Evolutionary conservation across 2,888 invertebrate genomes (phyloP).

Genomic region (Spialia ferax): DNA sequence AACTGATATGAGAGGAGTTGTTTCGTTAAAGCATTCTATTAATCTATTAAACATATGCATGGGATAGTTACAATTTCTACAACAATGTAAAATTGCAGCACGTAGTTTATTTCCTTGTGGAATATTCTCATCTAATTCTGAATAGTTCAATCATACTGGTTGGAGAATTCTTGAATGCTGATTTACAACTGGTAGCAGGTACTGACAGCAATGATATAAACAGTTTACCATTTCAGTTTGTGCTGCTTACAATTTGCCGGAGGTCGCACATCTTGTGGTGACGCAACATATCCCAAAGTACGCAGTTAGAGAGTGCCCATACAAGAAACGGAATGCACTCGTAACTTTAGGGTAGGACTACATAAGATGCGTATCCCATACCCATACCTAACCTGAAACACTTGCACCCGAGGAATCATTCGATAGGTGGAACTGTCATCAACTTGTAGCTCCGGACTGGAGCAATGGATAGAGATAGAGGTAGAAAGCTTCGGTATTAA

Average conservation of each 20-base stretch:
- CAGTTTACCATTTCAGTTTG: not conserved
- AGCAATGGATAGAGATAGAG: not conserved
- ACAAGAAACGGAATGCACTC: conserved; percentile 44
- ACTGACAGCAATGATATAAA: conserved; percentile 18
- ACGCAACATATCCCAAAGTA: conserved; percentile 40
- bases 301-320: conserved; percentile 30
- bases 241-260: conserved; percentile 11
- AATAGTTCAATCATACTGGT: not conserved
- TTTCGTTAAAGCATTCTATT: conserved; percentile 3
- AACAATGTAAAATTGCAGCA: not conserved
- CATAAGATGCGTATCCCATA: not conserved
- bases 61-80: not conserved
- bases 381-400: no score
- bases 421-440: not conserved
- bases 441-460: not conserved
- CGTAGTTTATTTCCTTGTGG: not conserved
- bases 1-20: conserved; percentile 23
- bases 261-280: conserved; percentile 16
- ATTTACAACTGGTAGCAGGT: not conserved
- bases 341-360: conserved; percentile 43
- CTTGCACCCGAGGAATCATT: not conserved
- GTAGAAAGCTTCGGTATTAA: no score
- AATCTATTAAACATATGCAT: conserved; percentile 1
- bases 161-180: not conserved
- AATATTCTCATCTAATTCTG: not conserved